A percentile compares a stretch with the other conserved stretches of the same genome.
phyloP scores from a whole-genome alignment of 2,888 invertebrate genomes.

The Sesamia inferens region DNA sequence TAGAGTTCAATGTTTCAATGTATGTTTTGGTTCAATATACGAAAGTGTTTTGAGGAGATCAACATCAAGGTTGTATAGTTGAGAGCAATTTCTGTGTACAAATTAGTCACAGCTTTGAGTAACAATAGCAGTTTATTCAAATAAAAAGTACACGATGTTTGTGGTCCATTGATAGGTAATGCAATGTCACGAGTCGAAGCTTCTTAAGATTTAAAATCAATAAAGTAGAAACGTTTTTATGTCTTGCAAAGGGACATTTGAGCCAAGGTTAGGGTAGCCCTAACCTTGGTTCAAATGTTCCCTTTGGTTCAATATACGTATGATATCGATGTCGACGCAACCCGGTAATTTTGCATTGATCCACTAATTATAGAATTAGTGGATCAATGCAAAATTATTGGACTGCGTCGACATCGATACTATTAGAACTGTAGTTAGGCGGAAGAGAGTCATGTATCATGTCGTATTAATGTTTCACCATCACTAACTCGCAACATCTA shows the following conservation, averaged over 20 bases:
- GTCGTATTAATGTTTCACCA: constrained; percentile 1
- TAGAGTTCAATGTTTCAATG: neutral
- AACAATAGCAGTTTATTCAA: constrained; percentile 49
- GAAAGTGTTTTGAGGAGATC: neutral
- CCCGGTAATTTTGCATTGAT: too few species aligned
- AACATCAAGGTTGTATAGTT: neutral
- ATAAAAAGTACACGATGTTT: constrained; percentile 33
- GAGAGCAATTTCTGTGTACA: constrained; percentile 54
- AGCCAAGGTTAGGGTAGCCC: neutral
- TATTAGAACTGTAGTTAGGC: constrained; percentile 1
- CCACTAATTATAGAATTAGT: constrained; percentile 8
- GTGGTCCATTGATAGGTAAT: constrained; percentile 7
- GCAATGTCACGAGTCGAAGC: constrained; percentile 12
- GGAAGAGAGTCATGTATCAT: constrained; percentile 27
- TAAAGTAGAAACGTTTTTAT: neutral
- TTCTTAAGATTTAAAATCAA: neutral
- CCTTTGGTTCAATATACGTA: too few species aligned
- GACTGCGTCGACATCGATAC: constrained; percentile 14
- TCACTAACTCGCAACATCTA: constrained; percentile 4
- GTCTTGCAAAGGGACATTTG: neutral
- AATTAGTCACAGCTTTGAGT: constrained; percentile 62
- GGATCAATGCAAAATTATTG: constrained; percentile 11
- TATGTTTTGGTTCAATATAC: neutral
- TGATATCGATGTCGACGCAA: too few species aligned
- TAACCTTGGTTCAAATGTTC: too few species aligned